Base-by-base conservation (phyloP, 1,140 invertebrate species). In the Chironomus striatipennis region DNA sequence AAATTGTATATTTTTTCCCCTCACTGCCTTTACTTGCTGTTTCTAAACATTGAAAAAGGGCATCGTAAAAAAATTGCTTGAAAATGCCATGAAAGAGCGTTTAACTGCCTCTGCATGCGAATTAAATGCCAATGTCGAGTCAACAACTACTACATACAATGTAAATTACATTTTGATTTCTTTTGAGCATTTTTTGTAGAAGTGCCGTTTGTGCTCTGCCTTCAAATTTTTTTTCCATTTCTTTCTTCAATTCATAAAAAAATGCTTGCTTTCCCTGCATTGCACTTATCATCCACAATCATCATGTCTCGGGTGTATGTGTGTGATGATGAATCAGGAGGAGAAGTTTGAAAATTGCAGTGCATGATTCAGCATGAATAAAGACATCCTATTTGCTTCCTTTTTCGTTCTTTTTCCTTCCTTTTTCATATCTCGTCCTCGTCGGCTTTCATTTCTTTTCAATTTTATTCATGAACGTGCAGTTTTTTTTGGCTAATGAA, bases 161-260 rank as follows among this genome's bases (percentile, higher is more conserved):
- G 17, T 70, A 70, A 70, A 70, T 70, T 70, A 70, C 65, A 70
- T 18, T 70, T 70, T 70, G 65, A 70, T 70, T 70, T 70, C 65
- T 20, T 70, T 70, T 70, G 65, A 70, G 18, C 65, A 21, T 20
- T 70, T 70, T 70, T n/a, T n/a, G n/a, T n/a, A n/a, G 65, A 21
- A 17, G 7, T 70, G 65, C 10, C 12, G 12, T 57, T 57, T 57
- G 47, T 57, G 47, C 18, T 20, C 65, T n/a, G 65, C 65, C 20
- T 70, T 18, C 65, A 70, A 70, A 70, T 20, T 70, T 70, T 70
- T 5, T 20, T 20, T 20, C 15, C 47, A 15, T n/a, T 15, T 57
- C 12, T 57, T 57, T 12, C 24, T 57, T 12, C n/a, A n/a, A n/a
- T n/a, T n/a, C n/a, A n/a, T n/a, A n/a, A n/a, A n/a, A n/a, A n/a